Conservation (phyloP, 2,888 invertebrate species). For the Tetranychus truncatus region DNA sequence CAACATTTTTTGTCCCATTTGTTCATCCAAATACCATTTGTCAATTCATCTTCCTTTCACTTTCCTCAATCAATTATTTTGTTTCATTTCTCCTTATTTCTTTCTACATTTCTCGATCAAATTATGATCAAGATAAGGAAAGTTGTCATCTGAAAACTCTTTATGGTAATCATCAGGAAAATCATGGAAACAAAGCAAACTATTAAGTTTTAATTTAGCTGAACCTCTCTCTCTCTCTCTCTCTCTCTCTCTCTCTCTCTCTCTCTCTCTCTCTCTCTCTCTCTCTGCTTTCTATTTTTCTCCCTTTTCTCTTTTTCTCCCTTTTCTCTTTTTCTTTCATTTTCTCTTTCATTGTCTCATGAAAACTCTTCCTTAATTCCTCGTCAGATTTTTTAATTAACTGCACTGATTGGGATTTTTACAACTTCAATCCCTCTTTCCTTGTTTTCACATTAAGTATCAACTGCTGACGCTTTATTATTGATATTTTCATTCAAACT, state of each 20-base stretch:
- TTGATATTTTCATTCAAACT: too few species aligned
- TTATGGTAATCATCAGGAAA: neutral
- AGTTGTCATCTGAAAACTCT: neutral
- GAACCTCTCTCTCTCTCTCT: neutral
- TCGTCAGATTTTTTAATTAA: neutral
- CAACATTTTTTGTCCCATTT: neutral
- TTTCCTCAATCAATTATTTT: neutral
- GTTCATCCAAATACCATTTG: neutral
- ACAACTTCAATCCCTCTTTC: neutral
- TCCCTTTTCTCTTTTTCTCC: neutral
- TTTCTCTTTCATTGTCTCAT: neutral
- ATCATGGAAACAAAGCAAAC: neutral
- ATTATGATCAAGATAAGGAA: neutral
- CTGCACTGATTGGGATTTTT: neutral
- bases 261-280: neutral
- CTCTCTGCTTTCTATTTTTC: neutral
- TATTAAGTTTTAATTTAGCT: neutral
- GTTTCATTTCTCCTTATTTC: neutral
- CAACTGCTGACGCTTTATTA: too few species aligned
- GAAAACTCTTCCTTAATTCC: neutral
- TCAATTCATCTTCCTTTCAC: neutral
- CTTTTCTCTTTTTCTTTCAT: neutral
- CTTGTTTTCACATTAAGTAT: neutral
- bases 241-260: constrained; percentile 7
- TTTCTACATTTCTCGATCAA: neutral